A percentile compares a stretch with the other conserved stretches of the same genome.
Conservation (phyloP, 92 coral and sea anemone genomes). For the Palythoa grandis region DNA sequence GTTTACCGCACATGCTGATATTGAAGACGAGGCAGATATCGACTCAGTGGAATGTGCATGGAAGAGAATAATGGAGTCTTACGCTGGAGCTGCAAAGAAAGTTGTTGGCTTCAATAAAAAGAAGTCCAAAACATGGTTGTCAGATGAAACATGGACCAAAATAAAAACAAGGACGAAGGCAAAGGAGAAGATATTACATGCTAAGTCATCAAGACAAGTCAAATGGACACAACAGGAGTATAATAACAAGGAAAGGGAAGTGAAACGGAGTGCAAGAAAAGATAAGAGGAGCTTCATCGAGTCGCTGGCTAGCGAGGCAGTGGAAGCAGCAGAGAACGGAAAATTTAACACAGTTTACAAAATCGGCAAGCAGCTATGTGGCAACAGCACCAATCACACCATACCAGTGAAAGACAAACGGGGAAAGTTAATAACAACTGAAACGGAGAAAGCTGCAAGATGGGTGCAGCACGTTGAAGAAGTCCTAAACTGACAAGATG, state of each 20-base stretch:
- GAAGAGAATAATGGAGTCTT: constrained; percentile 21
- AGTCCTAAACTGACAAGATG: constrained; percentile 7
- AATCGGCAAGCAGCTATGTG: constrained; percentile 27
- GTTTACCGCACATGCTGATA: neutral
- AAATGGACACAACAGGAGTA: neutral
- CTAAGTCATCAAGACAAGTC: neutral
- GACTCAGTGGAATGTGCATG: constrained; percentile 25
- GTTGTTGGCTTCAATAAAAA: constrained; percentile 11
- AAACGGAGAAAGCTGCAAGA: constrained; percentile 23
- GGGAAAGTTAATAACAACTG: constrained; percentile 20
- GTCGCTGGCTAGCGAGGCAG: constrained; percentile 18
- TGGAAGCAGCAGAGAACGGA: neutral
- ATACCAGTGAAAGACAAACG: constrained; percentile 20
- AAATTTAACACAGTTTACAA: neutral
- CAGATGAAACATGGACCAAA: constrained; percentile 12
- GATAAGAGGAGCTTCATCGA: constrained; percentile 19
- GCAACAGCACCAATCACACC: constrained; percentile 12
- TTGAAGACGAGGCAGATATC: neutral
- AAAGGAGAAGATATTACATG: constrained; percentile 2
- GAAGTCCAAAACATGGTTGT: constrained; percentile 33
- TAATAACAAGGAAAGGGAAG: constrained; percentile 6
- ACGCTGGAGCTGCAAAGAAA: constrained; percentile 11
- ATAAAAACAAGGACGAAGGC: neutral
- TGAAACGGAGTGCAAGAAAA: constrained; percentile 8
- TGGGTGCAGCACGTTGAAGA: constrained; percentile 22